Evolutionary conservation across 30 jellyfish, hydroid and myxozoan genomes (phyloP).

Genomic region (Cassiopea andromeda): DNA sequence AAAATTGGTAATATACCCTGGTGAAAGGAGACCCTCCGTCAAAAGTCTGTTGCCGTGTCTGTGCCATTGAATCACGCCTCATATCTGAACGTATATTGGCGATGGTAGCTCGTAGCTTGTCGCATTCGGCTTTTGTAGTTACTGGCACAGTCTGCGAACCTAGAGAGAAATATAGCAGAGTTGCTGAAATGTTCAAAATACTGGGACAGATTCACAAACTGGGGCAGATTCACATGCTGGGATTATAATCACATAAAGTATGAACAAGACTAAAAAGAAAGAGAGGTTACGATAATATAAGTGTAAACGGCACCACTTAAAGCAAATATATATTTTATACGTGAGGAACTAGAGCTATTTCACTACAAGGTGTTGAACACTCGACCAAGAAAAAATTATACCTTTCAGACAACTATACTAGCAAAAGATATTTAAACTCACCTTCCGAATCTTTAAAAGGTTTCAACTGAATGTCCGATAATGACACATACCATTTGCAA

Average conservation of each 20-base stretch:
- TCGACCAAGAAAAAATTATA: too few species aligned
- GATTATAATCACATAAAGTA: too few species aligned
- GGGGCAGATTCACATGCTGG: not conserved
- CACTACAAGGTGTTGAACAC: too few species aligned
- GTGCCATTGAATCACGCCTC: constrained; percentile 76
- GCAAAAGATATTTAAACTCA: not conserved
- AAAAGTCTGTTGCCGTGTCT: constrained; percentile 15
- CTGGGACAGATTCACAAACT: not conserved
- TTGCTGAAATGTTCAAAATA: not conserved
- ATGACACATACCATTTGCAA: constrained; percentile 93
- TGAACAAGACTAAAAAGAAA: too few species aligned
- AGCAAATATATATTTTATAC: too few species aligned
- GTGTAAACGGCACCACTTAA: too few species aligned
- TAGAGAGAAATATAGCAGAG: not conserved
- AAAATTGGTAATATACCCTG: constrained; percentile 16
- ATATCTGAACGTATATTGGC: constrained; percentile 84
- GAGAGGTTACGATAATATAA: too few species aligned
- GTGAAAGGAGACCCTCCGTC: constrained; percentile 66
- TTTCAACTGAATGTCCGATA: constrained; percentile 81
- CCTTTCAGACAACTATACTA: not conserved
- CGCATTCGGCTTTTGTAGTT: constrained; percentile 87
- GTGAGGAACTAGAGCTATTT: too few species aligned
- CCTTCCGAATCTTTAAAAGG: constrained; percentile 88
- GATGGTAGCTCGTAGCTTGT: constrained; percentile 86
- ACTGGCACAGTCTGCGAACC: constrained; percentile 92